A percentile compares a stretch with the other conserved stretches of the same genome.
Evolutionary conservation across 2,113 vertebrate genomes (phyloP).

Genomic region (Phylloscopus whistleri): DNA sequence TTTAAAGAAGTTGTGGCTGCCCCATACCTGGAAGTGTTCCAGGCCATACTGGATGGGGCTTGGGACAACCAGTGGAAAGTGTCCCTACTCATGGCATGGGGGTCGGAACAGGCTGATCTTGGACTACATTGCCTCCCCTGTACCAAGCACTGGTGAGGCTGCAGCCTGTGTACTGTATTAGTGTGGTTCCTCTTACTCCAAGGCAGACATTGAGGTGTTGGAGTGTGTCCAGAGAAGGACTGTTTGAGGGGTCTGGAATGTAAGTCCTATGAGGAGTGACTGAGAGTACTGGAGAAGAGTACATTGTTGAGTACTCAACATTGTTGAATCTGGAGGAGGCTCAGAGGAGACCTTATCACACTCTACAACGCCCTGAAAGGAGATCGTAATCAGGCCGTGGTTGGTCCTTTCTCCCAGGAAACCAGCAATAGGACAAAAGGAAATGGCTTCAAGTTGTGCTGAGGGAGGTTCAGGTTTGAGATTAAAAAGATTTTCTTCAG

Average conservation of each 20-base stretch:
- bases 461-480: not conserved
- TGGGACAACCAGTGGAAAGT: not conserved
- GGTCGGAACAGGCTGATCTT: not conserved
- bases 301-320: too few relatives aligned
- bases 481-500: not conserved
- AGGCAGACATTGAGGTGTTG: not conserved
- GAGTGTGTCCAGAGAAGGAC: not conserved
- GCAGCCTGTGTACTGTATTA: not conserved
- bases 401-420: not conserved
- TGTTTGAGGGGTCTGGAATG: not conserved
- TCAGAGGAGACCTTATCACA: not conserved
- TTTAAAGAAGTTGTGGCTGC: not conserved
- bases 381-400: rapidly evolving
- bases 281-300: not conserved
- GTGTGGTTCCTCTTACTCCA: not conserved
- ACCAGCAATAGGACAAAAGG: not conserved
- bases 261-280: not conserved
- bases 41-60: not conserved
- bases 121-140: not conserved
- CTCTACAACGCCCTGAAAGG: not conserved
- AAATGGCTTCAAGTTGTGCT: not conserved
- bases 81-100: not conserved
- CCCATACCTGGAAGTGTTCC: not conserved
- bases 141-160: not conserved
- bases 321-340: not conserved